Evolutionary conservation across 2,888 invertebrate species (phyloP).

Genomic region (Esperia sulphurella): DNA sequence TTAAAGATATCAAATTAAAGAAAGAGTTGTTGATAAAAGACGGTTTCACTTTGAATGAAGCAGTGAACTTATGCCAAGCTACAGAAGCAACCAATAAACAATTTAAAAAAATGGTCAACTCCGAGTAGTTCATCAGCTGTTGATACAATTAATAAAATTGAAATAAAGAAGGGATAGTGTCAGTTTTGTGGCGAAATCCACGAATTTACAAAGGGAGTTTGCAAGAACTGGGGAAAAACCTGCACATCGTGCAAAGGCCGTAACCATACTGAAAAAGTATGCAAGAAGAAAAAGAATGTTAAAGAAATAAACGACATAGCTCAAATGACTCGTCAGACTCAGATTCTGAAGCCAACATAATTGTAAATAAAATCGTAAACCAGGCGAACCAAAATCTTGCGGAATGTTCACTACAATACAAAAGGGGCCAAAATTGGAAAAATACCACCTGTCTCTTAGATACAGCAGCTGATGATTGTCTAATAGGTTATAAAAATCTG

Average conservation of each 20-base stretch:
- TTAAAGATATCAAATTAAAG: neutral
- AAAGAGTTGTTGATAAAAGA: conserved; percentile 4
- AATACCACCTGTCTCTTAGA: neutral
- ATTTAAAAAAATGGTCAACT: neutral
- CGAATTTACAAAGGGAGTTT: conserved; percentile 5
- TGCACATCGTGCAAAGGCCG: conserved; percentile 5
- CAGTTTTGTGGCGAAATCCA: conserved; percentile 3
- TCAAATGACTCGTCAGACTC: neutral
- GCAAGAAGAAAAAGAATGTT: conserved; percentile 6
- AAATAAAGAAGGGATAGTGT: neutral
- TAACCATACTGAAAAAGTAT: conserved; percentile 8
- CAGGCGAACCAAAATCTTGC: neutral
- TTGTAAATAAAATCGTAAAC: neutral
- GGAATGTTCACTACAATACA: neutral
- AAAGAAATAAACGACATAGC: neutral
- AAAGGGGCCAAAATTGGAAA: neutral
- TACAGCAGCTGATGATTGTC: conserved; percentile 7
- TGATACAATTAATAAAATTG: neutral
- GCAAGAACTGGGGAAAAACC: conserved; percentile 6
- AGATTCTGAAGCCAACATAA: neutral
- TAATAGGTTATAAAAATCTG: conserved; percentile 2
- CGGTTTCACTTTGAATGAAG: conserved; percentile 1
- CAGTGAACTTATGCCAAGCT: neutral
- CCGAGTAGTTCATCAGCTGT: neutral
- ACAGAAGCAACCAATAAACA: conserved; percentile 1